Percentiles rank a stretch among this genome's conserved stretches.
These are phyloP conservation scores for Harpalus rubripes DNA, from an alignment of 2,888 invertebrate genomes.

Conservation along the genomic window DNA sequence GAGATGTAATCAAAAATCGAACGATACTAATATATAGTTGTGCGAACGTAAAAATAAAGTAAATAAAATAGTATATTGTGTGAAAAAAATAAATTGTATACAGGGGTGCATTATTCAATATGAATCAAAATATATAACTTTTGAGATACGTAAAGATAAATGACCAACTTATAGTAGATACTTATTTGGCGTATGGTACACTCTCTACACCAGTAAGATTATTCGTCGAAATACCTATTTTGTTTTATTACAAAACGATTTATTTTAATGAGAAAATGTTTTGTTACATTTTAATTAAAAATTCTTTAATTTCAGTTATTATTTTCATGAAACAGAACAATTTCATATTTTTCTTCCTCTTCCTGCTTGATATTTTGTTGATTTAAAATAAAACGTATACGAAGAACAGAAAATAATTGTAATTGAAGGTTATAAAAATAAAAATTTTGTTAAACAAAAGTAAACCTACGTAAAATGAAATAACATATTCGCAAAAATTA, in stretches of 20 bases:
- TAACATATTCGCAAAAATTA: slow-evolving; percentile 19
- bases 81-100: too few species aligned
- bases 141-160: too few species aligned
- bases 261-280: neutral
- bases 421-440: slow-evolving; percentile 17
- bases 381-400: slow-evolving; percentile 34
- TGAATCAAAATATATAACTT: too few species aligned
- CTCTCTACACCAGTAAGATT: too few species aligned
- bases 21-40: too few species aligned
- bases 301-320: slow-evolving; percentile 26
- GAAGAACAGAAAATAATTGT: slow-evolving; percentile 9
- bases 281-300: slow-evolving; percentile 33
- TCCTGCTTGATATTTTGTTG: slow-evolving; percentile 26
- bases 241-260: slow-evolving; percentile 21
- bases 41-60: too few species aligned
- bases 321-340: too few species aligned
- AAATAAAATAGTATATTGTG: too few species aligned
- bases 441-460: slow-evolving; percentile 27
- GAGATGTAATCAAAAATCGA: too few species aligned
- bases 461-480: slow-evolving; percentile 21
- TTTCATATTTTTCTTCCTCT: neutral
- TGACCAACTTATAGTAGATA: too few species aligned
- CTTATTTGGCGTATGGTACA: too few species aligned
- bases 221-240: neutral
- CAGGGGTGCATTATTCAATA: too few species aligned